A percentile compares a stretch with the other conserved stretches of the same genome.
Conservation (phyloP, 2,888 invertebrate genomes). For the Mechanitis messenoides region DNA sequence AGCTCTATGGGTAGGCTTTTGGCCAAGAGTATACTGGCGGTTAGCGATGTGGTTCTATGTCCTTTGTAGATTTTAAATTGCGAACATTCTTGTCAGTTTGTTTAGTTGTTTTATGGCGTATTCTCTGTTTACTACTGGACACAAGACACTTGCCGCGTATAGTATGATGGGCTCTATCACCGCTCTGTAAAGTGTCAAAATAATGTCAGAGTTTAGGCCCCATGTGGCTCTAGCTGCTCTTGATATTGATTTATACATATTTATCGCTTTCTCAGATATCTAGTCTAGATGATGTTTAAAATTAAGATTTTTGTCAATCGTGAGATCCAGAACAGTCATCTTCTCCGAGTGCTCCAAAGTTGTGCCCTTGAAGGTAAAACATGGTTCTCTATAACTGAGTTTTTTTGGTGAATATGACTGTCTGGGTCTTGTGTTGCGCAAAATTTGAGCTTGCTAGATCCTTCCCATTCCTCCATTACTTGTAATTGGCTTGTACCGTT, state of each 20-base stretch:
- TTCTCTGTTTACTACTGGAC: not conserved
- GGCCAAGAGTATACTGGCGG: not conserved
- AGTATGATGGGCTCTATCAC: constrained; percentile 12
- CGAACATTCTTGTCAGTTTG: constrained; percentile 6
- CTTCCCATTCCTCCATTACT: no score
- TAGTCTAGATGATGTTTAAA: constrained; percentile 12
- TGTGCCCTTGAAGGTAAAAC: no score
- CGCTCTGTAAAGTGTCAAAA: constrained; percentile 7
- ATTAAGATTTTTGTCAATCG: no score
- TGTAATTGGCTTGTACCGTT: no score
- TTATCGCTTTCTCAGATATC: constrained; percentile 7
- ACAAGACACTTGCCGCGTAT: constrained; percentile 13
- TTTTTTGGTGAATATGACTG: no score
- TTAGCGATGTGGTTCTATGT: constrained; percentile 13
- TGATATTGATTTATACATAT: constrained; percentile 9
- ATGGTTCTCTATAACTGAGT: no score
- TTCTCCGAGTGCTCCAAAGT: no score
- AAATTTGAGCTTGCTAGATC: no score
- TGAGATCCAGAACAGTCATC: no score
- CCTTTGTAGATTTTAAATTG: constrained; percentile 8
- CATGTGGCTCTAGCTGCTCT: constrained; percentile 1
- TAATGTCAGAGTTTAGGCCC: constrained; percentile 14
- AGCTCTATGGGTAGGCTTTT: constrained; percentile 15
- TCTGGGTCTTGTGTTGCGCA: no score
- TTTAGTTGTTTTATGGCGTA: constrained; percentile 4